Evolutionary conservation across 2,888 invertebrate genomes (phyloP).

Genomic region (Liposcelis brunnea): DNA sequence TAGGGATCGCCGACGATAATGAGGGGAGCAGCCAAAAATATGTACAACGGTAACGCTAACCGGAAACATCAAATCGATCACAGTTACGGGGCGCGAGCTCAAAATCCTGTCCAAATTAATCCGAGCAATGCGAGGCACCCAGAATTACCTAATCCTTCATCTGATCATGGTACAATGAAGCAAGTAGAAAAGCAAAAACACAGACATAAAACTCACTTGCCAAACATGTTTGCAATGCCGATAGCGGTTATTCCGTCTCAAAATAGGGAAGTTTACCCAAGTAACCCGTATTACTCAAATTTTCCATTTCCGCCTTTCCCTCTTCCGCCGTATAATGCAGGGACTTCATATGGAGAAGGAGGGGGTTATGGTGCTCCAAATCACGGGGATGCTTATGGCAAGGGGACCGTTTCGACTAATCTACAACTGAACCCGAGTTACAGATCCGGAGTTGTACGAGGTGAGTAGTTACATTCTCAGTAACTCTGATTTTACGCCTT

Average conservation of each 20-base stretch:
- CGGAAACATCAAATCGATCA: too few relatives aligned
- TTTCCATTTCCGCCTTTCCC: background rate
- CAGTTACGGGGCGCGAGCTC: background rate
- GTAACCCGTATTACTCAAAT: background rate
- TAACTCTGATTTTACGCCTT: too few relatives aligned
- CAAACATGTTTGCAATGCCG: slow-evolving; percentile 2
- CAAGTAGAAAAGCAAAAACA: background rate
- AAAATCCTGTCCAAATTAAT: slow-evolving; percentile 1
- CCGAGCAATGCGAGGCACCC: slow-evolving; percentile 1
- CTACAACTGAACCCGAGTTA: slow-evolving; percentile 2
- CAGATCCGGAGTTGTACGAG: slow-evolving; percentile 9
- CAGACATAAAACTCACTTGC: background rate
- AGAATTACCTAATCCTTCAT: slow-evolving; percentile 1
- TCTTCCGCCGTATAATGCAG: background rate
- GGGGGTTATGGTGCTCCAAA: background rate
- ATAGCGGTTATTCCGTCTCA: slow-evolving; percentile 2
- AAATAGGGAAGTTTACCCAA: slow-evolving; percentile 3
- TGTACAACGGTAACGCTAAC: too few relatives aligned
- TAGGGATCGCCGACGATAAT: too few relatives aligned
- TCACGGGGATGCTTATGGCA: background rate
- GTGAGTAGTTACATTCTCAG: too few relatives aligned
- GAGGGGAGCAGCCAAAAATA: too few relatives aligned
- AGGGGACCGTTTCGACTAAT: background rate
- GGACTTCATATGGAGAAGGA: background rate
- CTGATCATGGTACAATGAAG: background rate